These are phyloP conservation scores for Bellardia bayeri DNA, from an alignment of 2,888 invertebrate genomes.

Conservation along the genomic window DNA sequence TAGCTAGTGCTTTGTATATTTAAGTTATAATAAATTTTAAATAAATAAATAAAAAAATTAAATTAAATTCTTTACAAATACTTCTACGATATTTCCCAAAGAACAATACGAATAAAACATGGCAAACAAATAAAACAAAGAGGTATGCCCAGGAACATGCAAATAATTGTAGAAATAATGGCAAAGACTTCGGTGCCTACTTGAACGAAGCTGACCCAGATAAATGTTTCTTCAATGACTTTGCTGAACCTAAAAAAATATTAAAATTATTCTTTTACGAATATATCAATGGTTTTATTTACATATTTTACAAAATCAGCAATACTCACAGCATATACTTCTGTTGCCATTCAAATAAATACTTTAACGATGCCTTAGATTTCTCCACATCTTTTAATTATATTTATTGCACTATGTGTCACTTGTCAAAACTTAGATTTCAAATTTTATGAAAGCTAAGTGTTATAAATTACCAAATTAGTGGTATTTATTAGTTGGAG, in stretches of 20 bases:
- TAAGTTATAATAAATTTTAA: too few relatives aligned
- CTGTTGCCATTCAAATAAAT: conserved; percentile 63
- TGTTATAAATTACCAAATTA: too few relatives aligned
- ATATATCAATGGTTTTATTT: too few relatives aligned
- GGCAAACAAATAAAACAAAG: conserved; percentile 42
- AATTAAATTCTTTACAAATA: conserved; percentile 36
- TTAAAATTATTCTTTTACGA: neutral
- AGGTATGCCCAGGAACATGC: conserved; percentile 54
- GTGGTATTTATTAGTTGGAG: too few relatives aligned
- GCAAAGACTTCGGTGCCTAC: conserved; percentile 29
- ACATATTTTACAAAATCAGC: too few relatives aligned
- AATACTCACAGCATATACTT: conserved; percentile 57
- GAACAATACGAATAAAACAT: conserved; percentile 49
- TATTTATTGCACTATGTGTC: too few relatives aligned
- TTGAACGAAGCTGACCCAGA: conserved; percentile 55
- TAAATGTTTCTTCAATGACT: conserved; percentile 9
- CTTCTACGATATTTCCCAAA: conserved; percentile 61
- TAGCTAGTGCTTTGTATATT: too few relatives aligned
- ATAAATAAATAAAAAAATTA: too few relatives aligned
- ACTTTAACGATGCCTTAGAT: neutral
- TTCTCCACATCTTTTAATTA: conserved; percentile 2
- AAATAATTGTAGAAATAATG: conserved; percentile 50
- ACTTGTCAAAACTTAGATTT: too few relatives aligned
- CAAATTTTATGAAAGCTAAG: too few relatives aligned
- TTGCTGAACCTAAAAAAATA: conserved; percentile 26